phyloP scores from a whole-genome alignment of 2,113 vertebrate genomes.

The Myotis yumanensis region DNA sequence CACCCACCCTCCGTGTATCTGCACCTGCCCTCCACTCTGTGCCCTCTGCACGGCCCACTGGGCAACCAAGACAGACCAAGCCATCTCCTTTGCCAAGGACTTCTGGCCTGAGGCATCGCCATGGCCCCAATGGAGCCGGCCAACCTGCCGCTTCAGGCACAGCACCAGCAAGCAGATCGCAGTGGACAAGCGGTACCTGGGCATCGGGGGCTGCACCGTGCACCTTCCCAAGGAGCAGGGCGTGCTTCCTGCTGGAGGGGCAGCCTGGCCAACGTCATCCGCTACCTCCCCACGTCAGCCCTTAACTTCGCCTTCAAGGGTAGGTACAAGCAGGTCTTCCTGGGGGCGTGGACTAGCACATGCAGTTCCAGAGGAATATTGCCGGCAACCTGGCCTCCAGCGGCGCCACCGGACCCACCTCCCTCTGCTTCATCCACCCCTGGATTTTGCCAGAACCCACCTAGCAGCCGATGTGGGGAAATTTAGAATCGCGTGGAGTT shows the following conservation, averaged over 20 bases:
- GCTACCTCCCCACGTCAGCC: slow-evolving; percentile 90
- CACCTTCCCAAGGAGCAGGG: slow-evolving; percentile 89
- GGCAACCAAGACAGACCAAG: neutral
- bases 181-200: slow-evolving; percentile 88
- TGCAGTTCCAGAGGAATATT: slow-evolving; percentile 89
- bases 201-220: slow-evolving; percentile 88
- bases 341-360: slow-evolving; percentile 89
- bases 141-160: slow-evolving; percentile 3
- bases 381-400: slow-evolving; percentile 89
- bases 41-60: neutral
- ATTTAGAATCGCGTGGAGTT: slow-evolving; percentile 85
- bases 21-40: neutral
- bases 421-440: slow-evolving; percentile 89
- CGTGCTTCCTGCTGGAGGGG: slow-evolving; percentile 86
- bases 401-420: slow-evolving; percentile 88
- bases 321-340: slow-evolving; percentile 86
- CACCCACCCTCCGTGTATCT: too few relatives aligned
- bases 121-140: neutral
- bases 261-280: slow-evolving; percentile 88
- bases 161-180: slow-evolving; percentile 89
- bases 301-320: slow-evolving; percentile 85
- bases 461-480: slow-evolving; percentile 90
- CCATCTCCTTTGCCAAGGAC: neutral
- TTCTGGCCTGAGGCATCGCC: neutral
- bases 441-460: slow-evolving; percentile 90